Evolutionary conservation across 2,113 vertebrate species (phyloP), one percentile per base, ranked within the genome.

Genomic region (Archilochus colubris): DNA sequence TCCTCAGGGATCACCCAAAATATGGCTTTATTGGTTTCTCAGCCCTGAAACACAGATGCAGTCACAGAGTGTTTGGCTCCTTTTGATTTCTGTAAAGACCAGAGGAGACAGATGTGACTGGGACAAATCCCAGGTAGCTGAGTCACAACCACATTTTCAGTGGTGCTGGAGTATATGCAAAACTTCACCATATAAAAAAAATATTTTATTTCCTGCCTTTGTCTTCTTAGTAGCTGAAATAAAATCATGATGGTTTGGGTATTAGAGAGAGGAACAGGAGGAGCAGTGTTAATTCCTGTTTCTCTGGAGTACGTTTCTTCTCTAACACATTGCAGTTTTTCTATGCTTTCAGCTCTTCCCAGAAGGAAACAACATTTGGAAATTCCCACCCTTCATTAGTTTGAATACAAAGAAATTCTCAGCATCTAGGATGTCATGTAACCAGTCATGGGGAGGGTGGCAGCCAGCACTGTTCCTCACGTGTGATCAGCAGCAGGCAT

Each of bases 121-220:
- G 38, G 23, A 64, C 6, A 50, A 62, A 84, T 87, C 57, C 44
- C 66, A 64, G 40, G 55, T 50, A 87, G 40, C 21, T 82, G 30
- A 89, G 70, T 58, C 58, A 78, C 30, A 68, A 24, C 30, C 40
- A 64, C 12, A 25, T 64, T 30, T 51, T 70, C 59, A 33, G 21
- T 62, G 59, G 4, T 86, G 38, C 73, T 76, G 44, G 57, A 76
- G 16, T 53, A 27, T 48, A n/a, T 43, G 31, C 31, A 30, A 90
- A 93, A 81, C 58, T 61, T 59, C 48, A 54, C 31, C 22, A 55
- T 50, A 58, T 62, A 23, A 87, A 91, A 91, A 50, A 51, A 51
- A 23, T 62, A 14, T 58, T 95, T 77, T 2, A 73, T 83, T 95
- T 96, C 83, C 93, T 96, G 85, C 67, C 89, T 96, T 94, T 96